Evolutionary conservation across 2,113 vertebrate species (phyloP).

Genomic region (Tapirus terrestris): DNA sequence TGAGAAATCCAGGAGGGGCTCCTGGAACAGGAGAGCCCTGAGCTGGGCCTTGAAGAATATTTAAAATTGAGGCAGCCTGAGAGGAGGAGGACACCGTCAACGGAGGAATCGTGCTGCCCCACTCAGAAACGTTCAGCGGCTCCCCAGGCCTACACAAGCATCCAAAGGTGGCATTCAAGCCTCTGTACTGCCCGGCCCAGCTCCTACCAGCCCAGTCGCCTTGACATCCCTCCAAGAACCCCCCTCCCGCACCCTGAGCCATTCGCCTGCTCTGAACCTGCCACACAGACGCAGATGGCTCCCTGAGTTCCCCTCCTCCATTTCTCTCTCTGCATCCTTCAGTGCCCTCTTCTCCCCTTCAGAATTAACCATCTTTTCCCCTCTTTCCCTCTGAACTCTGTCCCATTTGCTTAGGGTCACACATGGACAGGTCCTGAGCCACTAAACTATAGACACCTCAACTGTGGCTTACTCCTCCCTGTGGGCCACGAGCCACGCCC

Average conservation of each 20-base stretch:
- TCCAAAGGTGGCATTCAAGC: neutral
- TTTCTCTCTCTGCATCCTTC: neutral
- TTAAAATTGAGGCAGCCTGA: neutral
- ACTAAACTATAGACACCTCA: neutral
- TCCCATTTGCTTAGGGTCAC: neutral
- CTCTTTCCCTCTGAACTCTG: neutral
- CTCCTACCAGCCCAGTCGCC: neutral
- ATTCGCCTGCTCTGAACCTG: neutral
- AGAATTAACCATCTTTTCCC: neutral
- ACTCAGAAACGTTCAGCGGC: neutral
- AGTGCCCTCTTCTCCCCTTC: neutral
- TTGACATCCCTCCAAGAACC: neutral
- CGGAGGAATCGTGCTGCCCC: neutral
- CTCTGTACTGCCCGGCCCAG: neutral
- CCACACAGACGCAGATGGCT: neutral
- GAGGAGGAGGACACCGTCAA: neutral
- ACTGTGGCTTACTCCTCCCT: neutral
- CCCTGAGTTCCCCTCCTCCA: neutral
- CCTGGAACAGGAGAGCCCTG: neutral
- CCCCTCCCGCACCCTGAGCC: neutral
- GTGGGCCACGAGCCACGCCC: neutral
- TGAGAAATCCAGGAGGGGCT: neutral
- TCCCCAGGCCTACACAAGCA: neutral
- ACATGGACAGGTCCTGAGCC: neutral
- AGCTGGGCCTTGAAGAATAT: neutral